Base-by-base conservation (phyloP, 1,140 invertebrate genomes). In the Anoplolepis gracilipes region DNA sequence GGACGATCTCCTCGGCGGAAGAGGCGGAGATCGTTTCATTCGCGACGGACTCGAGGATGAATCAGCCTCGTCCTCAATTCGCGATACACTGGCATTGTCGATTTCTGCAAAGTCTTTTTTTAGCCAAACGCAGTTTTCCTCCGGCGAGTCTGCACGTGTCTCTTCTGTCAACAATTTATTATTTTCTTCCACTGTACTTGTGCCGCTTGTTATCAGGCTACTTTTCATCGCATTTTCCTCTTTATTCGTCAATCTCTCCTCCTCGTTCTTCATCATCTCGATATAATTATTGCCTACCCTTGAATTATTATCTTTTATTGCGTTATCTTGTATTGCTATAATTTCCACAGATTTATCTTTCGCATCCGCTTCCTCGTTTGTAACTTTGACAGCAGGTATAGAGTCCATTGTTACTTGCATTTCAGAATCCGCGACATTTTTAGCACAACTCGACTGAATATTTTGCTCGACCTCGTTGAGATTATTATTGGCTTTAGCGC, bases 1-100 rank as follows among this genome's bases (percentile, higher is more conserved):
- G 5, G 87, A 92, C 2, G 89, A 91, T 72, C 91, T 87, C 25
- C 65, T 90, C 1, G 91, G 91, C 1, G 91, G 91, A 0, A 88
- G 92, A 0, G 49, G 79, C 13, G 91, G 88, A 4, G 87, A 85
- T 8, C 53, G 85, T 55, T 86, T 85, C 22, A 28, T 22, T 19
- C 65, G 46, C 64, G 39, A 53, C 1, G 16, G 8, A 59, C 1
- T 22, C 19, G 33, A 49, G 6, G 19, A 62, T 64, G 59, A 77
- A 42, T 64, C 42, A 46, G 53, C 10, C 7, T 25, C 16, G 19
- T 16, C 33, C 16, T 33, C 46, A 28, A 0, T n/a, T 5, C 1
- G 28, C 22, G n/a, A 19, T 1, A 10, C 11, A 2, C 3, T 61
- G 11, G n/a, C n/a, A n/a, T n/a, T n/a, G n/a, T n/a, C n/a, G n/a